A percentile compares a stretch with the other conserved stretches of the same genome.
phyloP scores from a whole-genome alignment of 2,113 vertebrate species.

The Alectura lathami region DNA sequence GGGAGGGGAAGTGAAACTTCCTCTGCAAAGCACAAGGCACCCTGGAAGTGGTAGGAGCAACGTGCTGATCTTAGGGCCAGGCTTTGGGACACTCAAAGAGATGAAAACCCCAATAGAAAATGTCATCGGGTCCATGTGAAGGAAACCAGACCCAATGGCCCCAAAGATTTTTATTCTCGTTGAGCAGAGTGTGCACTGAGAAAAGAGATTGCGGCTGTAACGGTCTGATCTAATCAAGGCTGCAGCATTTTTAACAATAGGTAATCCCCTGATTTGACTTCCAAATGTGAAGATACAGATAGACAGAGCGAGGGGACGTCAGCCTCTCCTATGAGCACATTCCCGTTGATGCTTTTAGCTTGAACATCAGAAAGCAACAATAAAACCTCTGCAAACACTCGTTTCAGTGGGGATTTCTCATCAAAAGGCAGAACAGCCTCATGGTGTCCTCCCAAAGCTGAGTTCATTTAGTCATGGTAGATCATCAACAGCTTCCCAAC shows the following conservation, averaged over 20 bases:
- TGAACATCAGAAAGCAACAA: neutral
- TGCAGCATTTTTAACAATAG: neutral
- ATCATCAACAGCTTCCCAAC: neutral
- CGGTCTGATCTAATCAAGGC: neutral
- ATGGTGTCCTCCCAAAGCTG: accelerated
- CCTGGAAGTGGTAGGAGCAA: neutral
- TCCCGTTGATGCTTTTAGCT: neutral
- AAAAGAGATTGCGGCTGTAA: neutral
- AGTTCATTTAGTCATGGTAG: accelerated
- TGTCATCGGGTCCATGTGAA: neutral
- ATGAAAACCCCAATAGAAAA: neutral
- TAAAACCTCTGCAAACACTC: neutral
- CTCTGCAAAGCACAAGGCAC: neutral
- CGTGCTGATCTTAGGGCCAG: neutral
- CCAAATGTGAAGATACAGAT: neutral
- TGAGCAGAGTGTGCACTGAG: neutral
- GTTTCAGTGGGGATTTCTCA: neutral
- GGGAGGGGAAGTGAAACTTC: neutral
- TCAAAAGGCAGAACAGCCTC: neutral
- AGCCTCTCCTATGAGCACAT: accelerated
- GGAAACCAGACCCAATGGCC: neutral
- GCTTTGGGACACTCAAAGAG: neutral
- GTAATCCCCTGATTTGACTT: neutral
- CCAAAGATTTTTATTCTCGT: neutral
- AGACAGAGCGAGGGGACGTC: neutral